Base-by-base conservation (phyloP, 2,888 invertebrate species). In the Rhyacophila evoluta region DNA sequence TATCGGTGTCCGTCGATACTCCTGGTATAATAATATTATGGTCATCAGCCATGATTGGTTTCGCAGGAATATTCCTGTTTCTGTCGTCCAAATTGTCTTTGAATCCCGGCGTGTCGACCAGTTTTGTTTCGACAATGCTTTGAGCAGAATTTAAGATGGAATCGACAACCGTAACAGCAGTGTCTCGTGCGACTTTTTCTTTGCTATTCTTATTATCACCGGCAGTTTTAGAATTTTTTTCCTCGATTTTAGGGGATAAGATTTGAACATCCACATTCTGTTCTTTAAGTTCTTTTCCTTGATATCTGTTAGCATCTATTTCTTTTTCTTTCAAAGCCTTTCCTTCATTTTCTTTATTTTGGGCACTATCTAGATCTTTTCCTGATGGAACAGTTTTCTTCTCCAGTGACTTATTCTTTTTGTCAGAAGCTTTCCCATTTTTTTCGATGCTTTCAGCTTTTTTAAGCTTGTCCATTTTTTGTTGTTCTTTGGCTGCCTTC, bases 131-230 rank as follows among this genome's bases (percentile, higher is more conserved):
- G 1, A 82, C 81, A 28, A 81, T 81, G 28, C 38, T 82, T 77
- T 79, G 77, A 19, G 82, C 82, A 2, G 82, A 82, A 67, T 82
- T 81, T n/a, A 82, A 74, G 69, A 82, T 79, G 2, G 81, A 81
- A 78, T 82, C 82, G 27, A 82, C 78, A 10, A 82, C 78, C 72
- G 78, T 79, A 19, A 81, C 82, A 15, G 82, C 82, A 15, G 82
- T 81, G 27, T 82, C 82, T n/a, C 80, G 77, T n/a, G 77, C 77
- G 33, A 77, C 73, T 29, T 79, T 80, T 10, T 74, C 73, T 12
- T 79, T 79, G 67, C 71, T 73, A 33, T 36, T 78, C 33, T 78
- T 74, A 1, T 37, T 37, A 15, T 33, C 15, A 10, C 55, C 77
- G 28, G 71, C 71, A 38, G 69, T 28, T 29, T 38, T 12, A 1